Evolutionary conservation across 2,888 invertebrate genomes (phyloP).

Genomic region (Mongoloraphidia duomilia): DNA sequence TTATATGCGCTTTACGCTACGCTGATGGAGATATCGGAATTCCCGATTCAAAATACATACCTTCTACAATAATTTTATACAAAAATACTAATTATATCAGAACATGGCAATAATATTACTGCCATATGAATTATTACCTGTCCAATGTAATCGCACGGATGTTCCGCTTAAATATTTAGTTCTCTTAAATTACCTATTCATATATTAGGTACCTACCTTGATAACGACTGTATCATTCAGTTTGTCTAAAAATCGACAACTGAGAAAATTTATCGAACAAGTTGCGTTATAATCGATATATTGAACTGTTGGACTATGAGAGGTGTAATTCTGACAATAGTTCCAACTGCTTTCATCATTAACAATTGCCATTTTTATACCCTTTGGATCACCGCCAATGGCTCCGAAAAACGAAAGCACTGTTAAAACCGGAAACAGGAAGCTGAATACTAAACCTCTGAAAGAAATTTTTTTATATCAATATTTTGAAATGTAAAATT

Average conservation of each 20-base stretch:
- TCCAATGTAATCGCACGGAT: too few species aligned
- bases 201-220: slow-evolving; percentile 24
- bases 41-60: too few species aligned
- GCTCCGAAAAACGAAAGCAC: slow-evolving; percentile 63
- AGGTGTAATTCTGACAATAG: too few species aligned
- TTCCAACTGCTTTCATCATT: slow-evolving; percentile 41
- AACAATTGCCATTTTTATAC: slow-evolving; percentile 52
- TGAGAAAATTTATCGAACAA: slow-evolving; percentile 33
- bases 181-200: not conserved
- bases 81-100: too few species aligned
- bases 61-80: too few species aligned
- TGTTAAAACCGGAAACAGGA: slow-evolving; percentile 71
- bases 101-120: too few species aligned
- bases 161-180: too few species aligned
- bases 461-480: slow-evolving; percentile 26
- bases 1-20: too few species aligned
- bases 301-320: slow-evolving; percentile 21
- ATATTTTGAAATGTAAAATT: too few species aligned
- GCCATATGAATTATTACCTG: too few species aligned
- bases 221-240: slow-evolving; percentile 34
- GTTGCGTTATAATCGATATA: slow-evolving; percentile 19
- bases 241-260: slow-evolving; percentile 37
- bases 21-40: too few species aligned
- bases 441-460: slow-evolving; percentile 67
- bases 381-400: slow-evolving; percentile 54